phyloP scores from a whole-genome alignment of 2,113 vertebrate genomes.

The Pampusana beccarii region DNA sequence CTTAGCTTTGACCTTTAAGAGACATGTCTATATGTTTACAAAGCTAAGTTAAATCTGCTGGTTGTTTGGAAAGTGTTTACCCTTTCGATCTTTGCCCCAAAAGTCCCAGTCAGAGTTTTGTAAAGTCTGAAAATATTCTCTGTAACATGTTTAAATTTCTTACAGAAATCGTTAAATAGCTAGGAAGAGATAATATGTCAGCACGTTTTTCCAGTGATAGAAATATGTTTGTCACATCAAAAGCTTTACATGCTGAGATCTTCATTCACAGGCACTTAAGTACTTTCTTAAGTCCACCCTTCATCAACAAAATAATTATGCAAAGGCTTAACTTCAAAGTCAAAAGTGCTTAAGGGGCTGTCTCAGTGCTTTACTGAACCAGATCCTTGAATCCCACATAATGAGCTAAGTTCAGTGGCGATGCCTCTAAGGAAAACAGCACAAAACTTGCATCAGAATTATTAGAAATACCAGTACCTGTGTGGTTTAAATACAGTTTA shows the following conservation, averaged over 20 bases:
- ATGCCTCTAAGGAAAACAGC: background rate
- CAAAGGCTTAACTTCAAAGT: background rate
- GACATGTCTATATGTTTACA: constrained; percentile 7
- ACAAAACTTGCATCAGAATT: background rate
- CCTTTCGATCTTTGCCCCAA: background rate
- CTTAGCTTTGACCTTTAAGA: constrained; percentile 54
- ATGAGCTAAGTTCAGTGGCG: background rate
- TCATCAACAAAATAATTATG: background rate
- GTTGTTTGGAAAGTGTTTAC: background rate
- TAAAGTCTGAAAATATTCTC: background rate
- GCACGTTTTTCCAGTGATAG: background rate
- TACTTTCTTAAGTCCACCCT: background rate
- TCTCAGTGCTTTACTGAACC: background rate
- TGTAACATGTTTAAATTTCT: background rate
- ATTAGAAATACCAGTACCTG: background rate
- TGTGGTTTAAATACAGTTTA: background rate
- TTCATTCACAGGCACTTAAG: background rate
- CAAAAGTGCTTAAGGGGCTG: background rate
- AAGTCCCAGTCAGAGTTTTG: background rate
- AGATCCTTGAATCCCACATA: background rate
- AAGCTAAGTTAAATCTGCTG: constrained; percentile 31
- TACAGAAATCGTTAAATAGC: background rate
- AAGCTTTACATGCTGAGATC: background rate
- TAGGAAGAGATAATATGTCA: background rate
- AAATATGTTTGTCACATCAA: background rate